phyloP scores from a whole-genome alignment of 1,140 invertebrate species.

The Calephelis virginiensis region DNA sequence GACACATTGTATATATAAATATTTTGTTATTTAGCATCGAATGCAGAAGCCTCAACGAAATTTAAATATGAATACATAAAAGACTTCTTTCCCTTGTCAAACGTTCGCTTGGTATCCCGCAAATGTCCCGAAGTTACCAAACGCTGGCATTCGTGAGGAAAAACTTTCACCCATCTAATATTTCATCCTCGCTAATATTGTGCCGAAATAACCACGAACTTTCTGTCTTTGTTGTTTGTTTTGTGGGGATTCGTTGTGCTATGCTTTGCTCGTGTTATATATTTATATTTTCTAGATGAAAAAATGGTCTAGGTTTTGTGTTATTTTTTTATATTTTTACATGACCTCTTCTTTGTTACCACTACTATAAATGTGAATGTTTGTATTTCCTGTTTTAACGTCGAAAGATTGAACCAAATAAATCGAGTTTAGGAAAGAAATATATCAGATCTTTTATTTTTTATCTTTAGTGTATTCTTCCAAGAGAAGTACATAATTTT shows the following conservation, averaged over 20 bases:
- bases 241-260: slow-evolving; percentile 45
- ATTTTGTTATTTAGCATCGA: background rate
- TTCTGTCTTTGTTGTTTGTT: slow-evolving; percentile 62
- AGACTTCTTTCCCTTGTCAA: slow-evolving; percentile 53
- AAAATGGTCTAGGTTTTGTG: background rate
- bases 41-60: background rate
- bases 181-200: slow-evolving; percentile 52
- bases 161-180: slow-evolving; percentile 58
- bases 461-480: too few relatives aligned
- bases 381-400: too few relatives aligned
- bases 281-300: slow-evolving; percentile 30
- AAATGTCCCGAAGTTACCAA: slow-evolving; percentile 57
- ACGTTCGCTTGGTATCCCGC: slow-evolving; percentile 54
- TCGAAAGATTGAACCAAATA: too few relatives aligned
- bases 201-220: slow-evolving; percentile 34
- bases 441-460: too few relatives aligned
- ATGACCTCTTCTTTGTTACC: too few relatives aligned
- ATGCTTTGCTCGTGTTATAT: slow-evolving; percentile 44
- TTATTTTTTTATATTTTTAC: background rate
- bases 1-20: too few relatives aligned
- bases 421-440: too few relatives aligned
- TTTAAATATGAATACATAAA: slow-evolving; percentile 10
- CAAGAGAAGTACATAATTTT: too few relatives aligned
- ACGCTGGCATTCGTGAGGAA: slow-evolving; percentile 46
- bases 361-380: too few relatives aligned